Evolutionary conservation across 2,888 invertebrate genomes (phyloP), one percentile per base, ranked within the genome.

Genomic region (Sesia apiformis): DNA sequence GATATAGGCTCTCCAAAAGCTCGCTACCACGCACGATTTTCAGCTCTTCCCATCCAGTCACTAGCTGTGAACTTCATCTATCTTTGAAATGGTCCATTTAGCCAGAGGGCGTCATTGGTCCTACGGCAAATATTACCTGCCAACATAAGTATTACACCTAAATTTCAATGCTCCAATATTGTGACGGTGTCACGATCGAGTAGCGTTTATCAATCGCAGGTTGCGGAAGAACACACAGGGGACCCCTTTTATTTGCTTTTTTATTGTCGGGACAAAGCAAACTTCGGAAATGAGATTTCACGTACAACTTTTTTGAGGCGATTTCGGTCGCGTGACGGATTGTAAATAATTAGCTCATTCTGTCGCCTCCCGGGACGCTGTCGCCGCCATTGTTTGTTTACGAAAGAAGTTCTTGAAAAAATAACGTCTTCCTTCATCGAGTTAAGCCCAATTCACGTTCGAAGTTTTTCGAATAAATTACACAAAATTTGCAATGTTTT

Each of bases 271-370:
- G 71, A 85, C 84, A 81, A 85, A 78, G 78, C 71, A 66, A 77
- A 81, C 72, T 78, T 79, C 78, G 87, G 88, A 88, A 87, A 88
- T 84, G 84, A 78, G 81, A 88, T 87, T 88, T 86, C 84, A 88
- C 84, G 87, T 84, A 75, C 75, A 76, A 76, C 74, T 85, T 85
- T 88, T 87, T 88, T 50, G 68, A 72, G 66, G 73, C 73, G 72
- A 66, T 71, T 64, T 70, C 68, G 74, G 72, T 78, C 74, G 84
- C 88, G 86, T 89, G 83, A 75, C 88, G 77, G 77, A 89, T 88
- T 76, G 85, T 84, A 86, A 86, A 88, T 89, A 88, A 89, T 88
- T 87, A 88, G 79, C 76, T 77, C 78, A 81, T 81, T 84, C 78
- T 79, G 73, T 72, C 79, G 78, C 78, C 83, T 79, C 76, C 78